Base-by-base conservation (phyloP, 2,888 invertebrate species). In the Ennomos erosarius region DNA sequence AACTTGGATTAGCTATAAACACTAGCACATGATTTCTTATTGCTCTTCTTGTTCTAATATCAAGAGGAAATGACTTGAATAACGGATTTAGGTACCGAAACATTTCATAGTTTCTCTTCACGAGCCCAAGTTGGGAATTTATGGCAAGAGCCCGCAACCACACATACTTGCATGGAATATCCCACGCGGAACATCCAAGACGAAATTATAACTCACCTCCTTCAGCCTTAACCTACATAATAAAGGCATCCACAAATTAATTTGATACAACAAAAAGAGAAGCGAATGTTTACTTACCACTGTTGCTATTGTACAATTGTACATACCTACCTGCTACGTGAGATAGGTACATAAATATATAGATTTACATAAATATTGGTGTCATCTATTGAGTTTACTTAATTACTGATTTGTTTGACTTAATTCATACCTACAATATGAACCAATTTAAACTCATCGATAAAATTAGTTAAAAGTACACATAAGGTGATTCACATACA, bases 71-170 rank as follows among this genome's bases (percentile, higher is more conserved):
- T 66, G 69, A 72, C 67, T 68, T 67, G 69, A 71, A 70, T 71
- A 69, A 67, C 71, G 70, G 73, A 74, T 75, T 74, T 71, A 74
- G 69, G 66, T 34, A 34, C 53, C 62, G 13, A 74, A 70, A 75
- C 74, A 74, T 78, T 75, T 75, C 77, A 74, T 77, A 76, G 78
- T 75, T 75, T 73, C 75, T 74, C 73, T 77, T 73, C 75, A 73
- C 69, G 65, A 66, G 63, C 60, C 68, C 55, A 81, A 79, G 76
- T 79, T 81, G 53, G 47, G 62, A 78, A 82, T 81, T 79, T 81
- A 82, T 77, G 64, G 68, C 69, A 64, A 64, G 69, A 67, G 68
- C 74, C 75, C 67, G 63, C 71, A 70, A 71, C 71, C 70, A 70
- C 67, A 65, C 69, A 69, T 71, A 67, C 65, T 67, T 67, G 64